These are phyloP conservation scores for Deroptyus accipitrinus DNA, from an alignment of 2,113 vertebrate genomes.

Conservation along the genomic window DNA sequence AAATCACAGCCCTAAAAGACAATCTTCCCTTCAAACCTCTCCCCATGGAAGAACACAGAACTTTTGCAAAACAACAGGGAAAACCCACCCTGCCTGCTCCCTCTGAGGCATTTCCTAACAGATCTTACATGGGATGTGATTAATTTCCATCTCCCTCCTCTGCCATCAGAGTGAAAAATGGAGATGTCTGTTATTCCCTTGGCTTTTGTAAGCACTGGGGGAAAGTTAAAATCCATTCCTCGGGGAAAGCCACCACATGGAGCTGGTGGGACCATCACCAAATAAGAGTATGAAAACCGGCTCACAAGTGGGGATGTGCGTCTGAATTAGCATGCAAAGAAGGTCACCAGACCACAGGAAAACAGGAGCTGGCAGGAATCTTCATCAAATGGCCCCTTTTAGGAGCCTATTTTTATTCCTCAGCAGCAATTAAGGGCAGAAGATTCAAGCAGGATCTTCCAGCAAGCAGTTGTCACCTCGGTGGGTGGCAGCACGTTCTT, in stretches of 20 bases:
- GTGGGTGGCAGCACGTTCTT: not conserved
- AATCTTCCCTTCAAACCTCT: not conserved
- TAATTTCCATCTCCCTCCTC: not conserved
- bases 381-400: not conserved
- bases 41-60: not conserved
- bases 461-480: not conserved
- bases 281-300: rapidly evolving
- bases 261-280: not conserved
- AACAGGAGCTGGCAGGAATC: constrained; percentile 59
- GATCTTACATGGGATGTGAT: not conserved
- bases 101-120: rapidly evolving
- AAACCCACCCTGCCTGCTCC: not conserved
- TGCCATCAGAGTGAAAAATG: not conserved
- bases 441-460: constrained; percentile 49
- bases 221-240: not conserved
- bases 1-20: not conserved
- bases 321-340: not conserved
- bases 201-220: not conserved
- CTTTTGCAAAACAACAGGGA: not conserved
- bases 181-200: not conserved
- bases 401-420: constrained; percentile 1
- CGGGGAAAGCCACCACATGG: rapidly evolving
- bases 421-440: constrained; percentile 43
- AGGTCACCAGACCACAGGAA: constrained; percentile 35
- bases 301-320: rapidly evolving